Base-by-base conservation (phyloP, 2,113 vertebrate species). In the Hymenochirus boettgeri region DNA sequence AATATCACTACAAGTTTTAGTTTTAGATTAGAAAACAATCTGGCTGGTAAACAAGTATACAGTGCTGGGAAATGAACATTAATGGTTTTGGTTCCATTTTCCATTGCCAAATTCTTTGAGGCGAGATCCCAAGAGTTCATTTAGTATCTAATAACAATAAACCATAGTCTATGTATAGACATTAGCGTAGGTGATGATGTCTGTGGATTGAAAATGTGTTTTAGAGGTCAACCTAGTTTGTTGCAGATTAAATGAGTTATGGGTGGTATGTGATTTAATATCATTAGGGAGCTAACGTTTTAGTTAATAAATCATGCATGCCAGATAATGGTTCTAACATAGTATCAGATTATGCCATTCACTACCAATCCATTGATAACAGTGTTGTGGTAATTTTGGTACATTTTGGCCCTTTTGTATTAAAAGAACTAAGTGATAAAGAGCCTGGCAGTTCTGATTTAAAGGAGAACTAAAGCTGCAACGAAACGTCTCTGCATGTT, bases 31-130 rank as follows among this genome's bases (percentile, higher is more conserved):
- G 46, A 66, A 50, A 26, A 31, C 55, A 39, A 23, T 51, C 33
- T 66, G 64, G 64, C 64, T 51, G 27, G 23, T 51, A 22, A 27
- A n/a, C 54, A 66, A 58, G 18, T 58, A 66, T 51, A 58, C 58
- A 51, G 52, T 66, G 55, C n/a, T 18, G 37, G 24, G 27, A 48
- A 13, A 33, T 50, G 26, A 26, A 25, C 29, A 29, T 50, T 57
- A 57, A 58, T 39, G 46, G 51, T 17, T 51, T 19, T 59, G n/a
- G 29, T 15, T 58, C 31, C 11, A 37, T 21, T 37, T 1, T 12
- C 1, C 9, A n/a, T 17, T 46, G 62, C 52, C 62, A 56, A 31
- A 29, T 56, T n/a, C 17, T 54, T 54, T 54, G 26, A 3, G 15
- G 18, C 25, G 18, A 29, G 15, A 31, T 54, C 24, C 52, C 26